Base-by-base conservation (phyloP, 2,888 invertebrate genomes). In the Boloria euphrosyne region DNA sequence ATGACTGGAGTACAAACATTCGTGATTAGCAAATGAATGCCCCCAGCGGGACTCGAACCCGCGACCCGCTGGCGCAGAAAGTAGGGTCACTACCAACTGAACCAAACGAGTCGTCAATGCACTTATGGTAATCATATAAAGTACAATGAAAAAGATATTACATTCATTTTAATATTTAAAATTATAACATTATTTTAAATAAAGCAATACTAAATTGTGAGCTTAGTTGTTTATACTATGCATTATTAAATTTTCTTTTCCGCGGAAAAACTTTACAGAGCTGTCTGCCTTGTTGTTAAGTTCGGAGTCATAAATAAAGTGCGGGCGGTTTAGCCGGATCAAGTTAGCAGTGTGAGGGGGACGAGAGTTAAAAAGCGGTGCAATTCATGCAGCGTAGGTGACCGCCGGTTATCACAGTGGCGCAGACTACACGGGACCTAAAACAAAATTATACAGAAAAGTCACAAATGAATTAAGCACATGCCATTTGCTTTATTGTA, bases 371-470 rank as follows among this genome's bases (percentile, higher is more conserved):
- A 91, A 92, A 91, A 90, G 90, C 89, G 86, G 80, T 88, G 87
- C 89, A 88, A 86, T 89, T 88, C 87, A 89, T 90, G 91, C 90
- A 87, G 87, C 81, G 86, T 92, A 90, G 90, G 92, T 91, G 92
- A 90, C 88, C 89, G 84, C 84, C 74, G 86, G 88, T 90, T 92
- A 92, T 91, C 92, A 86, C 87, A 77, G 79, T 76, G 78, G 76
- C 79, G 85, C 91, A 91, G 87, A 77, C 76, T 75, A 74, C 73
- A 53, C 68, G 46, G 57, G 46, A 52, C 65, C 73, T 72, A 65
- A 68, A 52, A 53, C 60, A 13, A 53, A 47, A 51, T 17, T 64
- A 46, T 64, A 27, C 60, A 51, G 27, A 62, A 50, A 17, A 49
- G 62, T 16, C 43, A 31, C 58, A 50, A 27, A 50, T 50, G 44